These are phyloP conservation scores for Condylura cristata DNA, from an alignment of 2,113 vertebrate species.

Conservation along the genomic window DNA sequence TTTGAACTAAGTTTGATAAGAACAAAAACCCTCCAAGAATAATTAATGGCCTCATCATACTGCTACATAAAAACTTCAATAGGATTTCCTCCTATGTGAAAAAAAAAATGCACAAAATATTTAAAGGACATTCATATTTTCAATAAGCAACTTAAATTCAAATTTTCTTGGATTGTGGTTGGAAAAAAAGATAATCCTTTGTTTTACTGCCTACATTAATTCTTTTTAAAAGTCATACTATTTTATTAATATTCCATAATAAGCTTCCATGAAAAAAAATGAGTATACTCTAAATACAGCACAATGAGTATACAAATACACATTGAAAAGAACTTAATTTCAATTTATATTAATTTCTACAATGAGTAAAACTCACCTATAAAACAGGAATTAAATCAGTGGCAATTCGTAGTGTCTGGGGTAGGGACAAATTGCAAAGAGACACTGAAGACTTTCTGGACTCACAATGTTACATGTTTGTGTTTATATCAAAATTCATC, in stretches of 20 bases:
- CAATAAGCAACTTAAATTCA: neutral
- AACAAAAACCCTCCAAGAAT: neutral
- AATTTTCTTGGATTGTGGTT: neutral
- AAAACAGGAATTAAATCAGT: conserved; percentile 6
- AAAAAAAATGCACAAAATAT: neutral
- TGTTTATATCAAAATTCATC: neutral
- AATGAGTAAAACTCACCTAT: neutral
- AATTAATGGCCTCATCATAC: neutral
- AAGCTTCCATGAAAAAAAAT: conserved; percentile 3
- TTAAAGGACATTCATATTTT: conserved; percentile 1
- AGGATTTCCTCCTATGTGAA: neutral
- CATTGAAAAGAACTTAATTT: conserved; percentile 18
- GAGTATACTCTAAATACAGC: too few species aligned
- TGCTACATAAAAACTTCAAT: neutral
- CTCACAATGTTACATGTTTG: neutral
- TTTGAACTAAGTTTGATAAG: neutral
- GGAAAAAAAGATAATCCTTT: neutral
- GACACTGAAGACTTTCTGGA: neutral
- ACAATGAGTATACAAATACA: too few species aligned
- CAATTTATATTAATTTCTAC: neutral
- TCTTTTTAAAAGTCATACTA: neutral
- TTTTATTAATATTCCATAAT: neutral
- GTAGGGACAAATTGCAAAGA: neutral
- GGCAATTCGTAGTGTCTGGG: neutral
- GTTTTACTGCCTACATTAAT: neutral